Base-by-base conservation (phyloP, 2,797 vertebrate species). In the Cheirogaleus major region DNA sequence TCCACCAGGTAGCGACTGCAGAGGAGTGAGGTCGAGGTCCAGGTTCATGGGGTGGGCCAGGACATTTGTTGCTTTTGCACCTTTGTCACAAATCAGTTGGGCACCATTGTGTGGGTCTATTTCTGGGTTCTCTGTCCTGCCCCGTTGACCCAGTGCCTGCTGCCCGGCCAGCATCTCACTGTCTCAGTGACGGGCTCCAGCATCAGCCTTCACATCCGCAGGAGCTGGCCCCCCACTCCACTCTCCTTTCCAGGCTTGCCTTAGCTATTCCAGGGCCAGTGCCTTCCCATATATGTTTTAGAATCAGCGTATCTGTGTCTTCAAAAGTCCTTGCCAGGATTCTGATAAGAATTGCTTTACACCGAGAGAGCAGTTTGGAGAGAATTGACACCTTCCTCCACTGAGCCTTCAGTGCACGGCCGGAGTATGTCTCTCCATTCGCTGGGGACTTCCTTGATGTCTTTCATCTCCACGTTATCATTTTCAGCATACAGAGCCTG, bases 181-280 rank as follows among this genome's bases (percentile, higher is more conserved):
- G 48, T 30, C 35, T 18, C 76, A 12, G 6, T 48, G 6, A 52
- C 32, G 23, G 43, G 4, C n/a, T 65, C 25, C 15, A 4, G 22
- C 3, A 11, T 61, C 41, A 73, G 57, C 57, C 43, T 18, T 43
- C 35, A 4, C 3, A 25, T 27, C 23, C 0, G 18, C 18, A 52
- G 48, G 27, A 48, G 13, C 4, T 18, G 9, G 3, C 2, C 63
- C 32, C 9, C 32, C 3, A 4, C 32, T 17, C 1, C 15, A 15
- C 9, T 65, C 63, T n/a, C 32, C 32, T 65, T 65, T 35, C n/a
- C 63, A 67, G 35, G 63, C 63, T 35, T 1, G n/a, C 23, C 41
- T 59, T 35, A 25, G 50, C 41, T 52, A 2, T 32, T 30, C 45
- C 43, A 50, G n/a, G 52, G 43, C 63, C 61, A 59, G 20, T 8